Conservation (phyloP, 2,797 vertebrate species). For the Esox lucius region DNA sequence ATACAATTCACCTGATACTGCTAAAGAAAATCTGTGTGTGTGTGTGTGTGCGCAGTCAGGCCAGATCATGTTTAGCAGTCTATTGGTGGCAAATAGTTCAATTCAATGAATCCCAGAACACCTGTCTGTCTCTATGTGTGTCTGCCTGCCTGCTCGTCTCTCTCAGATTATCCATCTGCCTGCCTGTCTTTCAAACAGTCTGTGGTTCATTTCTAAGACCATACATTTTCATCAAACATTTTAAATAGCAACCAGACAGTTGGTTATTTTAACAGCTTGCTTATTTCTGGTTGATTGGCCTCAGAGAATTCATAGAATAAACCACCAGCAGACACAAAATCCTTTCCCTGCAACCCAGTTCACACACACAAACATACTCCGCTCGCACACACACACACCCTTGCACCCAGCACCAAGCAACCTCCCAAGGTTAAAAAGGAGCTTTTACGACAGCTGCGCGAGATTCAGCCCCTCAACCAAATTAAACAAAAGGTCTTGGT, state of each 20-base stretch:
- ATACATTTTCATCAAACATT: constrained; percentile 48
- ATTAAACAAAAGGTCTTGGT: constrained; percentile 59
- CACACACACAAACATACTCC: constrained; percentile 17
- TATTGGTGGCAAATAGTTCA: neutral
- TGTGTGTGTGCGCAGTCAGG: neutral
- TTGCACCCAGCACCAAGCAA: neutral
- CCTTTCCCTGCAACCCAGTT: constrained; percentile 45
- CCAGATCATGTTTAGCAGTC: too few relatives aligned
- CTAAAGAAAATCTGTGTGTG: neutral
- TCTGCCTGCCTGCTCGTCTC: constrained; percentile 13
- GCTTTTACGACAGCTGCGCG: constrained; percentile 38
- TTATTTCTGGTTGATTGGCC: constrained; percentile 48
- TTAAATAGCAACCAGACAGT: constrained; percentile 39
- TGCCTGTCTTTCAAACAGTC: constrained; percentile 26
- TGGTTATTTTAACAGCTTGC: constrained; percentile 46
- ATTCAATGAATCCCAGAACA: neutral
- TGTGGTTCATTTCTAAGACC: constrained; percentile 38
- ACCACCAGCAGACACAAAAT: constrained; percentile 4
- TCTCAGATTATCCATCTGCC: constrained; percentile 10
- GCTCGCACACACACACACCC: constrained; percentile 34
- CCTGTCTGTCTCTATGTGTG: constrained; percentile 32
- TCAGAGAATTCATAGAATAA: constrained; percentile 51
- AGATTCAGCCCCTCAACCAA: constrained; percentile 56
- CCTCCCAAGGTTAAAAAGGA: constrained; percentile 18
- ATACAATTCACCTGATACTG: neutral